Conservation (phyloP, 2,797 vertebrate genomes). For the Ammospiza maritima region DNA sequence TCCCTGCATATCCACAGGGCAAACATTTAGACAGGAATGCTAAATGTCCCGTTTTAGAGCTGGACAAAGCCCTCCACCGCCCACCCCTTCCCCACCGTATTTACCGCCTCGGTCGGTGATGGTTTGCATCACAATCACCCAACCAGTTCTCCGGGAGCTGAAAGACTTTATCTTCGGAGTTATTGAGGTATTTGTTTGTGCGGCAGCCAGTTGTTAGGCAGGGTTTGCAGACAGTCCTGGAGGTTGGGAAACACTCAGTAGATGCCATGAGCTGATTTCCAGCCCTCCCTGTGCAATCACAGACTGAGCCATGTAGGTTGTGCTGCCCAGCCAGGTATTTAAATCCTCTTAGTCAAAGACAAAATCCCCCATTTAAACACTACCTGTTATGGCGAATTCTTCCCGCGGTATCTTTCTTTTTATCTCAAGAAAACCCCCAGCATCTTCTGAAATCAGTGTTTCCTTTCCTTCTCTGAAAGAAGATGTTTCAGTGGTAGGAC, state of each 20-base stretch:
- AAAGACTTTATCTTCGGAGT: neutral
- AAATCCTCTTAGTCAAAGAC: neutral
- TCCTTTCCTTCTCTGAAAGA: neutral
- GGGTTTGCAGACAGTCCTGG: neutral
- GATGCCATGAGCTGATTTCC: neutral
- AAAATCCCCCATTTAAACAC: neutral
- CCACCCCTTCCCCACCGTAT: neutral
- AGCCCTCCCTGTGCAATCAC: neutral
- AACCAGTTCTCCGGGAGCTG: neutral
- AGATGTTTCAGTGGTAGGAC: neutral
- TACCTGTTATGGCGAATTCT: neutral
- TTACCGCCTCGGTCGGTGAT: neutral
- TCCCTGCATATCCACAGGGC: neutral
- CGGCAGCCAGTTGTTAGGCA: neutral
- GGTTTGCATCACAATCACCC: neutral
- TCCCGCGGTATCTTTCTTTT: neutral
- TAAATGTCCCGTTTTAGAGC: neutral
- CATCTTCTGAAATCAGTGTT: neutral
- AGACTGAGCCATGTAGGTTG: neutral
- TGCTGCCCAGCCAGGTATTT: neutral
- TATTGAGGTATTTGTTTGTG: neutral
- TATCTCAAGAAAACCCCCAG: neutral
- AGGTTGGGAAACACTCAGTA: neutral
- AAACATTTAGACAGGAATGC: conserved; percentile 8
- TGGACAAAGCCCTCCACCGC: neutral